Conservation (phyloP, 2,113 vertebrate species). For the Geococcyx californianus region DNA sequence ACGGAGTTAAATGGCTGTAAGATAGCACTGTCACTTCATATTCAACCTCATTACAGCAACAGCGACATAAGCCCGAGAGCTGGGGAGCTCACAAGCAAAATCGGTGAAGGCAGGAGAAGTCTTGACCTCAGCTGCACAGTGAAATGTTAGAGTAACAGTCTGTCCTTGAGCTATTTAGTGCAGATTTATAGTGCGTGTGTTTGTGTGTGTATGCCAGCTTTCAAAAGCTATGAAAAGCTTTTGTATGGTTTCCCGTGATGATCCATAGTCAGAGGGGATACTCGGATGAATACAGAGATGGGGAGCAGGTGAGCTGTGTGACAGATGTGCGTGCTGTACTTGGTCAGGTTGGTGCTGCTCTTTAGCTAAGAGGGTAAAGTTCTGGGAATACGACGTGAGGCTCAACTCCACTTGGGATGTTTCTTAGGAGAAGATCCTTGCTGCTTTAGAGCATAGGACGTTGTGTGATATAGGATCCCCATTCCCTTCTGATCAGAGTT, state of each 20-base stretch:
- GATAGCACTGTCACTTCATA: neutral
- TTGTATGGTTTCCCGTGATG: constrained; percentile 37
- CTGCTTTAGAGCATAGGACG: neutral
- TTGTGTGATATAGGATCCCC: neutral
- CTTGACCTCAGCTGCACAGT: constrained; percentile 10
- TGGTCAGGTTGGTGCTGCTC: neutral
- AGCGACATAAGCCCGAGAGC: neutral
- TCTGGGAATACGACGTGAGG: neutral
- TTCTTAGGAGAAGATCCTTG: neutral
- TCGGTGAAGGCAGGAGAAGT: constrained; percentile 1
- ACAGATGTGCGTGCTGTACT: neutral
- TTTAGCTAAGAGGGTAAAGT: neutral
- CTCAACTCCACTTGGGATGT: neutral
- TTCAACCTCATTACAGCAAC: neutral
- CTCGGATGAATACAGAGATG: neutral
- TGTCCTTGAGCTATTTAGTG: constrained; percentile 16
- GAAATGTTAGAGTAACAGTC: neutral
- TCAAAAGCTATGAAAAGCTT: constrained; percentile 24
- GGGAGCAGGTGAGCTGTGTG: constrained; percentile 24
- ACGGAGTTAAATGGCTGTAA: neutral
- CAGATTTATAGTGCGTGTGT: constrained; percentile 30
- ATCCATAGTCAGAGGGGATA: neutral
- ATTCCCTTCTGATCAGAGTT: constrained; percentile 16
- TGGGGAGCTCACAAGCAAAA: neutral
- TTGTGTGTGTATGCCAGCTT: constrained; percentile 7